Evolutionary conservation across 1,140 invertebrate species (phyloP), one percentile per base, ranked within the genome.

Genomic region (Vanessa tameamea): DNA sequence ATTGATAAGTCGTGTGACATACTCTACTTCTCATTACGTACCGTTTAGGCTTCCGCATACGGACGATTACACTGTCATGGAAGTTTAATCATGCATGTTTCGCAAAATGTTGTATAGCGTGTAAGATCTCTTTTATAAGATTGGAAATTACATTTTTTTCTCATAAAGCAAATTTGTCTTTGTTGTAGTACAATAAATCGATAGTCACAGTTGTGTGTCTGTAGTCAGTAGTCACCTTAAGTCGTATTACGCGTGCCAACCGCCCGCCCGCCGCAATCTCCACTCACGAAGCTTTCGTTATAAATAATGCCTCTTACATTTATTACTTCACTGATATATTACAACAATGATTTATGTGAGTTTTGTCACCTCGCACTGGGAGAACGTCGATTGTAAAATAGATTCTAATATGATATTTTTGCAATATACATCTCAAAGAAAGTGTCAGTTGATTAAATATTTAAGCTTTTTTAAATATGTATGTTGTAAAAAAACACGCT

Each of bases 1-100:
- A 87, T 84, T 83, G 84, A 87, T 87, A 84, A 86, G 78, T 86
- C 69, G 79, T 85, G 78, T 86, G 88, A 83, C 87, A 90, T 85
- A 87, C 85, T 88, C 84, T 75, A 87, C 69, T 75, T 74, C 61
- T 31, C 51, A 69, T 75, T 61, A 75, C 51, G 53, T 75, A 75
- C 68, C 43, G 59, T 68, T 70, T 67, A 72, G 74, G 74, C 69
- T 76, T 72, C 74, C 74, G 59, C 74, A 76, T 37, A 67, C 74
- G 74, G 50, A 53, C 23, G 51, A 70, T 63, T 50, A 69, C 26
- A 61, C 14, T 61, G 23, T n/a, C 26, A n/a, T 37, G 14, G 31
- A 37, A 61, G 14, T 31, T 15, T 61, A 61, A 37, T 61, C 23
- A 61, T 15, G 57, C 13, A 26, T 37, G 57, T 61, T 61, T 61